A percentile compares a stretch with the other conserved stretches of the same genome.
phyloP scores from a whole-genome alignment of 2,888 invertebrate genomes.

The Idaea dimidiata region DNA sequence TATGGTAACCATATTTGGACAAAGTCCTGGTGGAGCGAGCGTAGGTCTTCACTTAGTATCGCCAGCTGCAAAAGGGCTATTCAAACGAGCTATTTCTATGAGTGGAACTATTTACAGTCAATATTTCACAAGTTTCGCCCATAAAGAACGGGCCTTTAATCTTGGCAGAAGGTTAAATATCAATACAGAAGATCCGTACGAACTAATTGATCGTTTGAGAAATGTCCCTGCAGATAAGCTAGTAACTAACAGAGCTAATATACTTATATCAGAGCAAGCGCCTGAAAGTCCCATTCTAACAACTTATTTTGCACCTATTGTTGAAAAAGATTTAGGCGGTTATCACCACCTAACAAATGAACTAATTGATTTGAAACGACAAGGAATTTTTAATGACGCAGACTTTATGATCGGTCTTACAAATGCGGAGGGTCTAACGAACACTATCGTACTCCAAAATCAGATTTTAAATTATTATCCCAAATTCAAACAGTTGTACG shows the following conservation, averaged over 20 bases:
- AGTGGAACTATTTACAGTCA: conserved; percentile 35
- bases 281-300: neutral
- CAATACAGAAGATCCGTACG: conserved; percentile 27
- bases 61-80: conserved; percentile 30
- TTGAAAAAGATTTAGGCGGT: conserved; percentile 32
- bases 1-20: conserved; percentile 45
- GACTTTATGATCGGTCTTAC: conserved; percentile 86
- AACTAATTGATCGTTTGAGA: conserved; percentile 37
- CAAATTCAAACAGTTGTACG: conserved; percentile 25
- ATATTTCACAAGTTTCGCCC: conserved; percentile 31
- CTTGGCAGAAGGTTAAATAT: conserved; percentile 32
- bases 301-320: conserved; percentile 29
- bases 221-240: conserved; percentile 33
- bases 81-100: conserved; percentile 32
- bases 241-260: conserved; percentile 18
- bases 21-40: conserved; percentile 24
- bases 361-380: conserved; percentile 26
- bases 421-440: conserved; percentile 78
- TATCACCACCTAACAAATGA: conserved; percentile 31
- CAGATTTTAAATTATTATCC: conserved; percentile 22
- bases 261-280: neutral
- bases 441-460: conserved; percentile 1
- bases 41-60: conserved; percentile 26
- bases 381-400: conserved; percentile 60
- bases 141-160: conserved; percentile 28